Conservation (phyloP, 1,140 invertebrate genomes). For the Drosophila subpulchrella region DNA sequence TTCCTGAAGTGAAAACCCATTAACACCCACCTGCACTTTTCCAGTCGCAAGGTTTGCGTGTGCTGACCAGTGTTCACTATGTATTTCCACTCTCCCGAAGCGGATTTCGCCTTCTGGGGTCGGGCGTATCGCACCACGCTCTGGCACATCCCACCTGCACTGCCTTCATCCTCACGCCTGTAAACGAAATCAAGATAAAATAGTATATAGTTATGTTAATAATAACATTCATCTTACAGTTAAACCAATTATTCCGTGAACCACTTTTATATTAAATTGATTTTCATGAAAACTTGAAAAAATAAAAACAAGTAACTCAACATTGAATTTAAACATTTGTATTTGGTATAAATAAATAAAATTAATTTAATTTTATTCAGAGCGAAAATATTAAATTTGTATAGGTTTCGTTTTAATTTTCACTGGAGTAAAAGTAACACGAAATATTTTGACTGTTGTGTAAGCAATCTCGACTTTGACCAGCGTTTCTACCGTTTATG, state of each 20-base stretch:
- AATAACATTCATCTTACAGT: background rate
- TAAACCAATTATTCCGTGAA: background rate
- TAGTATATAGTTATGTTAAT: background rate
- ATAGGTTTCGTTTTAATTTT: too few species aligned
- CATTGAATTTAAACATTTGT: too few species aligned
- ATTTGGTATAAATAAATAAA: too few species aligned
- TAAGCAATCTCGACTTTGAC: too few species aligned
- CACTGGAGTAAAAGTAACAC: too few species aligned
- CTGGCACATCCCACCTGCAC: slow-evolving; percentile 89
- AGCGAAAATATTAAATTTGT: too few species aligned
- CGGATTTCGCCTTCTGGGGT: slow-evolving; percentile 92
- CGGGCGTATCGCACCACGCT: slow-evolving; percentile 93
- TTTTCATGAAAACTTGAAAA: background rate
- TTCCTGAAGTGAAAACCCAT: background rate
- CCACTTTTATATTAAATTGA: background rate
- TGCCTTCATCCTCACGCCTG: slow-evolving; percentile 86
- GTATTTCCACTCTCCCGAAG: slow-evolving; percentile 93
- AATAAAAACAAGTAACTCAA: too few species aligned
- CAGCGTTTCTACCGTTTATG: too few species aligned
- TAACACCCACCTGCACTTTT: slow-evolving; percentile 90
- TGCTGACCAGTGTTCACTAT: slow-evolving; percentile 95
- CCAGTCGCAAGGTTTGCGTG: slow-evolving; percentile 92
- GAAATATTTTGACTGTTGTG: too few species aligned
- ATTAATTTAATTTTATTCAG: too few species aligned
- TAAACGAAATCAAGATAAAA: background rate